A percentile compares a stretch with the other conserved stretches of the same genome.
Conservation (phyloP, 2,797 vertebrate genomes). For the Phaenicophaeus curvirostris region DNA sequence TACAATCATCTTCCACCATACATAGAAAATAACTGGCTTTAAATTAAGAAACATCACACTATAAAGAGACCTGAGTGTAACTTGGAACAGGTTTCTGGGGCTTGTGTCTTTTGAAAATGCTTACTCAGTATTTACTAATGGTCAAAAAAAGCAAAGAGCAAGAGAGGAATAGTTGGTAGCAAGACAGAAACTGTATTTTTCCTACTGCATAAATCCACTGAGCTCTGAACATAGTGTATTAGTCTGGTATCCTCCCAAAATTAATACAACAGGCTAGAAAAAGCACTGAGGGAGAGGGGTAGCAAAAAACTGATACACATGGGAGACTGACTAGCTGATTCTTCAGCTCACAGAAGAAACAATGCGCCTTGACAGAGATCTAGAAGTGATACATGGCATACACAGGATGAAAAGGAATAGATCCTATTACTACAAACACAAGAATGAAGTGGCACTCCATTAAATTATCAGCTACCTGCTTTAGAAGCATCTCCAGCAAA, state of each 20-base stretch:
- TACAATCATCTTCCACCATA: neutral
- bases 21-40: neutral
- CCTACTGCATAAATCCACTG: neutral
- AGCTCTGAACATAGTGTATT: rapidly evolving
- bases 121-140: neutral
- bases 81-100: neutral
- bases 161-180: neutral
- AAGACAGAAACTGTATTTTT: neutral
- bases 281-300: neutral
- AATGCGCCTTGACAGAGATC: neutral
- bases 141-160: neutral
- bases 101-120: neutral
- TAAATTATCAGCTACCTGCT: conserved; percentile 25
- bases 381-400: neutral
- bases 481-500: conserved; percentile 34
- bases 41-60: neutral
- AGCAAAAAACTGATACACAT: neutral
- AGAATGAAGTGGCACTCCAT: conserved; percentile 27
- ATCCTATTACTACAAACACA: neutral
- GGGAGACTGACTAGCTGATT: neutral
- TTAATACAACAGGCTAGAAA: neutral
- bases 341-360: neutral
- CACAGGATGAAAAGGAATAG: neutral
- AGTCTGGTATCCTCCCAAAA: neutral
- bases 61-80: neutral